These are phyloP conservation scores for Pachydiplax longipennis DNA, from an alignment of 2,888 invertebrate species.

Conservation along the genomic window DNA sequence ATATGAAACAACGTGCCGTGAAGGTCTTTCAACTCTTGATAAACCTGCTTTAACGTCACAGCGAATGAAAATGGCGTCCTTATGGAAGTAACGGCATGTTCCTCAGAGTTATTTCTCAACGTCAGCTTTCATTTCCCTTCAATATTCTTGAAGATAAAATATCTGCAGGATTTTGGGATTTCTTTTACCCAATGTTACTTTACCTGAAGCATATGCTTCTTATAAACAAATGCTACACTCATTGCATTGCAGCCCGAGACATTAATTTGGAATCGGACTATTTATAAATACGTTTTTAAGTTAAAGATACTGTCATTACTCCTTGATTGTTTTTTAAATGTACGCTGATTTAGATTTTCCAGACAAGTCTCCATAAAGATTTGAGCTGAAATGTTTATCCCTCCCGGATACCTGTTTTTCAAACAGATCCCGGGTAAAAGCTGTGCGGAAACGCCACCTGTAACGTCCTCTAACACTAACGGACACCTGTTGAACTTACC, in stretches of 20 bases:
- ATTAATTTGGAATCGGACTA: no score
- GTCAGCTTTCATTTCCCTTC: neutral
- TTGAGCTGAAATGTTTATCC: neutral
- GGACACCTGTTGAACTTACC: neutral
- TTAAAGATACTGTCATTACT: neutral
- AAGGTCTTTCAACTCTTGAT: constrained; percentile 9
- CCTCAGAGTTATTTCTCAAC: neutral
- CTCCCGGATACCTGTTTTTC: neutral
- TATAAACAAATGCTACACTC: no score
- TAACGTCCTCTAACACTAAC: neutral
- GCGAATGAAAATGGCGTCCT: constrained; percentile 14
- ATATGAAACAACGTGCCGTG: neutral
- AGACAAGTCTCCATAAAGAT: neutral
- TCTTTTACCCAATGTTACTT: no score
- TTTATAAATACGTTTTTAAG: neutral
- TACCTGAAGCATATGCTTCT: no score
- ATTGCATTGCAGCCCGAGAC: no score
- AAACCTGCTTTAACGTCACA: neutral
- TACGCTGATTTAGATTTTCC: neutral
- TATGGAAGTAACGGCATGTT: neutral
- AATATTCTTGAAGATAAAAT: neutral
- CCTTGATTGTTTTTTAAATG: neutral
- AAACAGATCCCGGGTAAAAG: neutral
- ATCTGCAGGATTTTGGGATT: no score
- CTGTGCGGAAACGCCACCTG: neutral